These are phyloP conservation scores for Poecile montanus DNA, from an alignment of 2,797 vertebrate genomes.

Conservation along the genomic window DNA sequence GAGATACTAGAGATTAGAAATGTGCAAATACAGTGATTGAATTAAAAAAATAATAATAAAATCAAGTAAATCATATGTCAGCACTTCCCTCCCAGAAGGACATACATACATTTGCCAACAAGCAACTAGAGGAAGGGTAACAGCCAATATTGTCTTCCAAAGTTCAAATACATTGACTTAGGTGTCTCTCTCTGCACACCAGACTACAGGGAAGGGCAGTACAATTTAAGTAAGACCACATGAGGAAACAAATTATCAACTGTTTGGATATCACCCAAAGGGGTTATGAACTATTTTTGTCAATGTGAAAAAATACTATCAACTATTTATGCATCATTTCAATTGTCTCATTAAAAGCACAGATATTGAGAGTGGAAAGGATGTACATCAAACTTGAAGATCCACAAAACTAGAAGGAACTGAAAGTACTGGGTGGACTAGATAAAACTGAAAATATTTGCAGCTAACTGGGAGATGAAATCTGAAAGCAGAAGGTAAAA, in stretches of 20 bases:
- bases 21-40: not conserved
- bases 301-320: not conserved
- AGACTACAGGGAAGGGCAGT: not conserved
- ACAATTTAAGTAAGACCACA: not conserved
- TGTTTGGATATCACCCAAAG: not conserved
- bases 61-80: not conserved
- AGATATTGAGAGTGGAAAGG: not conserved
- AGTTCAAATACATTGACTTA: not conserved
- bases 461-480: not conserved
- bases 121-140: not conserved
- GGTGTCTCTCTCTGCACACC: not conserved
- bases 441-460: not conserved
- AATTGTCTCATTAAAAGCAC: not conserved
- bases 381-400: not conserved
- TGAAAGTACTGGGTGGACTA: not conserved
- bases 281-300: not conserved
- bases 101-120: rapidly evolving
- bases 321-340: not conserved
- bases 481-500: not conserved
- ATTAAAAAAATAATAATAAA: not conserved
- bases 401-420: not conserved
- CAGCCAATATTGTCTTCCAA: not conserved
- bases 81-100: not conserved
- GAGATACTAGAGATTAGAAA: not conserved
- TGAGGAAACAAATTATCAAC: not conserved